Conservation (phyloP, 2,797 vertebrate genomes). For the Eulemur coronatus region DNA sequence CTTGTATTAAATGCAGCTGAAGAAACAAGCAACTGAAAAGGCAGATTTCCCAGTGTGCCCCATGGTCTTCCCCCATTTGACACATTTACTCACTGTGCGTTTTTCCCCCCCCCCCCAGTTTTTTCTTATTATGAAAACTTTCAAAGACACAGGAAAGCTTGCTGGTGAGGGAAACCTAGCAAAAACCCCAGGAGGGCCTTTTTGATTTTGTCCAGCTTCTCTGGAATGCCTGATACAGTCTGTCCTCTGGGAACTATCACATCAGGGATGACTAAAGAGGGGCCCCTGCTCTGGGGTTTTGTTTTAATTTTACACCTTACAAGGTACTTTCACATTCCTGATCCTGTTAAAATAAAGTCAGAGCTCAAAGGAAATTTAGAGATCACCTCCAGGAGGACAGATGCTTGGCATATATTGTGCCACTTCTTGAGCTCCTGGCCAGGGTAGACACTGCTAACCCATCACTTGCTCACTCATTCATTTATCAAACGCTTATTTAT, state of each 20-base stretch:
- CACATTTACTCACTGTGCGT: background rate
- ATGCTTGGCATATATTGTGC: background rate
- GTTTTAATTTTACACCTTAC: background rate
- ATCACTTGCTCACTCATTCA: background rate
- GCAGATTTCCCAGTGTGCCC: slow-evolving; percentile 26
- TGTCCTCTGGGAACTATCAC: background rate
- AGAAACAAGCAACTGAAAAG: background rate
- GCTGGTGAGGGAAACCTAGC: background rate
- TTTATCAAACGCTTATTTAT: background rate
- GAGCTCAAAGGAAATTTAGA: slow-evolving; percentile 37
- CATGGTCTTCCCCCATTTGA: background rate
- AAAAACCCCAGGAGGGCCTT: background rate
- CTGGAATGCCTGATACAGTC: background rate
- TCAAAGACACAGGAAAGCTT: slow-evolving; percentile 23
- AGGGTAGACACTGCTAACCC: background rate
- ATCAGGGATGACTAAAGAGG: background rate
- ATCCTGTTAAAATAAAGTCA: slow-evolving; percentile 10
- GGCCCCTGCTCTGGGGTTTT: background rate
- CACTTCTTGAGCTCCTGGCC: background rate
- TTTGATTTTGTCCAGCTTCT: background rate
- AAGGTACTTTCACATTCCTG: background rate
- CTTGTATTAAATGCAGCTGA: background rate
- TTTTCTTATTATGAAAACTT: background rate
- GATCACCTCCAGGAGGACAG: background rate
- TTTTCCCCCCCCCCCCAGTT: background rate